A percentile compares a stretch with the other conserved stretches of the same genome.
phyloP scores from a whole-genome alignment of 2,888 invertebrate genomes.

The Caradrina kadenii region DNA sequence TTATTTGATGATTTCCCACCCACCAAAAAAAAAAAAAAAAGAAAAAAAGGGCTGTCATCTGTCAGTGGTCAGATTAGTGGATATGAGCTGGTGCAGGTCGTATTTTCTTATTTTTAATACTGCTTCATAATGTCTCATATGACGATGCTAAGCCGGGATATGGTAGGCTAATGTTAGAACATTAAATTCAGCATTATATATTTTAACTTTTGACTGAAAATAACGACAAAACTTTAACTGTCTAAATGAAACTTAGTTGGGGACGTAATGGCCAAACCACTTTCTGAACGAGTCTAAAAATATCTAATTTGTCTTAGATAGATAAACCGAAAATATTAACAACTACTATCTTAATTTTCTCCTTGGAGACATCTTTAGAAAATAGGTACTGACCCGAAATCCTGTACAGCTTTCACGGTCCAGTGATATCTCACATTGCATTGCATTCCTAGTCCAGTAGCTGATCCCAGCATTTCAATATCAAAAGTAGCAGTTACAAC shows the following conservation, averaged over 20 bases:
- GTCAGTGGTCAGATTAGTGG: slow-evolving; percentile 39
- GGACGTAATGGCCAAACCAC: no score
- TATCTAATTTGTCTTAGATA: no score
- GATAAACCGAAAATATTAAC: no score
- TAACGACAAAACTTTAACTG: no score
- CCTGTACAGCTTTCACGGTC: neutral
- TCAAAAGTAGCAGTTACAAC: slow-evolving; percentile 12
- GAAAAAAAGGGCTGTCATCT: slow-evolving; percentile 66
- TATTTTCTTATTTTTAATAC: slow-evolving; percentile 34
- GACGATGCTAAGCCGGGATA: slow-evolving; percentile 32
- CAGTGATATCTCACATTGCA: neutral
- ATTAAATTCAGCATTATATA: neutral
- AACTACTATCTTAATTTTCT: neutral
- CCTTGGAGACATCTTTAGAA: neutral
- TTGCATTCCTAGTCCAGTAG: neutral
- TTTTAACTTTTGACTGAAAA: neutral
- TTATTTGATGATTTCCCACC: no score
- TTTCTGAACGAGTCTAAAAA: no score
- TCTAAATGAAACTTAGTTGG: no score
- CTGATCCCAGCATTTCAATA: slow-evolving; percentile 6
- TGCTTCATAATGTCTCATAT: slow-evolving; percentile 21
- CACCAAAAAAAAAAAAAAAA: no score
- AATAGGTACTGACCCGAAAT: neutral
- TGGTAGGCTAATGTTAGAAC: slow-evolving; percentile 20
- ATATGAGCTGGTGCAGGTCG: slow-evolving; percentile 27